phyloP scores from a whole-genome alignment of 2,113 vertebrate species.

The Scalopus aquaticus region DNA sequence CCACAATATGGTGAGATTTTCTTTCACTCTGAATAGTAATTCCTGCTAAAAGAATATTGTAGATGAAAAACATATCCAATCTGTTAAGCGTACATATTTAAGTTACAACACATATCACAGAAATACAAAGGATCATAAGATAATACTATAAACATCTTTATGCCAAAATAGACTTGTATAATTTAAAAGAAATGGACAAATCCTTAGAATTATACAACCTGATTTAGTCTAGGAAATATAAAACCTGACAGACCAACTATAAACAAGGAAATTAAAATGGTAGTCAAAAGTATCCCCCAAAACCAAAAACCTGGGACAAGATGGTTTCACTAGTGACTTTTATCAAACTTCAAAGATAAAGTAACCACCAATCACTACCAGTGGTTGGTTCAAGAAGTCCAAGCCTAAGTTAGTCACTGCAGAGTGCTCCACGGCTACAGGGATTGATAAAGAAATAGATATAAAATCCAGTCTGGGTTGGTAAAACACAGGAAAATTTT shows the following conservation, averaged over 20 bases:
- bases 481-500: background rate
- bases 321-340: too few relatives aligned
- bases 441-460: background rate
- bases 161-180: too few relatives aligned
- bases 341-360: too few relatives aligned
- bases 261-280: too few relatives aligned
- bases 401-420: background rate
- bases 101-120: background rate
- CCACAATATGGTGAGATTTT: slow-evolving; percentile 69
- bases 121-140: background rate
- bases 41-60: slow-evolving; percentile 53
- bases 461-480: background rate
- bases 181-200: too few relatives aligned
- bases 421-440: rapidly evolving
- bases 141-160: too few relatives aligned
- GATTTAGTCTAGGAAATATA: too few relatives aligned
- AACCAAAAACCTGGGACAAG: too few relatives aligned
- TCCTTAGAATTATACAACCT: too few relatives aligned
- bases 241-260: too few relatives aligned
- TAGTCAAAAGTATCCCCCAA: too few relatives aligned
- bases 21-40: background rate
- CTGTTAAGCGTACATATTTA: slow-evolving; percentile 35
- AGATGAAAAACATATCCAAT: background rate
- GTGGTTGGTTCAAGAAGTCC: background rate
- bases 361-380: background rate